phyloP scores from a whole-genome alignment of 1,140 invertebrate genomes.

The Drosophila ficusphila region DNA sequence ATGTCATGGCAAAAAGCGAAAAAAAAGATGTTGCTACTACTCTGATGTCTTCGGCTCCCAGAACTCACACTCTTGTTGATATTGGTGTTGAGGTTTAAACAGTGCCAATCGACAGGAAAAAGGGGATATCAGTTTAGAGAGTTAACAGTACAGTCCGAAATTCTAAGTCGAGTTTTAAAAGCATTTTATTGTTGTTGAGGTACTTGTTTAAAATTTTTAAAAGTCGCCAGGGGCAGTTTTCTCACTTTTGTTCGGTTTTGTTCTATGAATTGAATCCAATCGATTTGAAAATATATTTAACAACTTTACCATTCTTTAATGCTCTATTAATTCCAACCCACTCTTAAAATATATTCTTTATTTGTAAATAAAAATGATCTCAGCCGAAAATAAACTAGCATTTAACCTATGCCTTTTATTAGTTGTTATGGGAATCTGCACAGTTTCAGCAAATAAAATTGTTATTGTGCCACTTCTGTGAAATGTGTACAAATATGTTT shows the following conservation, averaged over 20 bases:
- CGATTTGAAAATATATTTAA: no score
- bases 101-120: conserved; percentile 1
- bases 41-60: conserved; percentile 6
- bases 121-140: neutral
- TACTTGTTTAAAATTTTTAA: neutral
- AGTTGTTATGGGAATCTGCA: conserved; percentile 5
- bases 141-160: no score
- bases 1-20: conserved; percentile 54
- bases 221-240: no score
- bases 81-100: conserved; percentile 44
- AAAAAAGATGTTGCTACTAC: conserved; percentile 9
- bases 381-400: neutral
- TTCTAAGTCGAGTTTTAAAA: no score
- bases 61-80: neutral
- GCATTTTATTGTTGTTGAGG: no score
- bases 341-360: neutral
- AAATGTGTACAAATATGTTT: conserved; percentile 3
- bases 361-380: neutral
- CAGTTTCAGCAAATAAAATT: neutral
- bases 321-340: no score
- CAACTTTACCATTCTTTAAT: no score
- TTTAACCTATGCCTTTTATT: neutral
- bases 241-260: no score
- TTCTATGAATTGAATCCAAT: no score
- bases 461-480: conserved; percentile 1